These are phyloP conservation scores for Phrynosoma blainvillii DNA, from an alignment of 2,113 vertebrate genomes.

Conservation along the genomic window DNA sequence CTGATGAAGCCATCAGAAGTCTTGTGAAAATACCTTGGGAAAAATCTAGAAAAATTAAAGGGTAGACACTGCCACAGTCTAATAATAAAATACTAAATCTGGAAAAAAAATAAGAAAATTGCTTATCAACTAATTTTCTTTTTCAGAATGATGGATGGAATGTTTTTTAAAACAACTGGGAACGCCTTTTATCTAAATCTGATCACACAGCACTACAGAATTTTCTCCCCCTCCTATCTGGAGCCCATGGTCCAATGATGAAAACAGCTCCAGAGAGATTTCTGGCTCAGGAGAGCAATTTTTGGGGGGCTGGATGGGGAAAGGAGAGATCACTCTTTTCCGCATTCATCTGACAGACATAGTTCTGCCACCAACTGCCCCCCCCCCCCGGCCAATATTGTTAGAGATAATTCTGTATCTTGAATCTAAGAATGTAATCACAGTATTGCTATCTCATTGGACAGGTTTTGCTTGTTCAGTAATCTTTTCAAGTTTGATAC, in stretches of 20 bases:
- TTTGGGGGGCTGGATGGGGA: too few species aligned
- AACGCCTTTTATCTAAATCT: too few species aligned
- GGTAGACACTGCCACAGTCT: not conserved
- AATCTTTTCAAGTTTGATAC: not conserved
- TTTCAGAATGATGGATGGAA: not conserved
- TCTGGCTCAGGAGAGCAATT: too few species aligned
- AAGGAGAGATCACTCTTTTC: too few species aligned
- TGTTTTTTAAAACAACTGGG: not conserved
- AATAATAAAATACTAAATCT: not conserved
- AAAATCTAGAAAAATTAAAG: not conserved
- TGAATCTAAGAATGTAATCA: too few species aligned
- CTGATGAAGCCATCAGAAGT: not conserved
- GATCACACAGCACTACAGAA: too few species aligned
- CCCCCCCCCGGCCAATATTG: not conserved
- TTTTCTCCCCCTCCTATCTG: too few species aligned
- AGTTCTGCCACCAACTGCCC: too few species aligned
- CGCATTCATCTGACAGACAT: too few species aligned
- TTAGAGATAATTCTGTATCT: too few species aligned
- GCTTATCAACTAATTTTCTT: not conserved
- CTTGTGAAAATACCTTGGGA: not conserved
- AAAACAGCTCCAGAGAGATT: too few species aligned
- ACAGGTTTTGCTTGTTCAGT: not conserved
- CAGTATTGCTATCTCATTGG: not conserved
- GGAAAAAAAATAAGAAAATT: not conserved
- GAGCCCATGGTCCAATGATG: too few species aligned